Percentiles rank a stretch among this genome's conserved stretches.
phyloP scores from a whole-genome alignment of 23 tunicate species.

The Halocynthia aurantium region DNA sequence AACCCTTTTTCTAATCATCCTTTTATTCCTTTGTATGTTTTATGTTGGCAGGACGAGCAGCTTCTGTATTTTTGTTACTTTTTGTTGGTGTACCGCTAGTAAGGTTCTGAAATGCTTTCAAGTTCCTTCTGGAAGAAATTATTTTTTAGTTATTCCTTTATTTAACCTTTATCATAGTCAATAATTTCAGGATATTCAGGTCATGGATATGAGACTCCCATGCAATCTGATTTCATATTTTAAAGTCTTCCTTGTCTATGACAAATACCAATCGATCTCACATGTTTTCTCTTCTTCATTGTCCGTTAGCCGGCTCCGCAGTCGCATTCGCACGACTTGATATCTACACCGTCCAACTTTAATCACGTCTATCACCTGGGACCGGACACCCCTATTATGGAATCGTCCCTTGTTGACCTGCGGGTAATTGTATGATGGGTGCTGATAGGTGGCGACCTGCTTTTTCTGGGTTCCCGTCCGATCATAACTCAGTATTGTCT shows the following conservation, averaged over 20 bases:
- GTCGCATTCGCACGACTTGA: conserved; percentile 72
- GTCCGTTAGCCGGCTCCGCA: conserved; percentile 30
- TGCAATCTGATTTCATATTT: too few relatives aligned
- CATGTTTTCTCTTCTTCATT: not conserved
- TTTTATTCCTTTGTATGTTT: not conserved
- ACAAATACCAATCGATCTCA: not conserved
- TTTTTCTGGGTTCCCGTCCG: not conserved
- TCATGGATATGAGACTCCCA: too few relatives aligned
- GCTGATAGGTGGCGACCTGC: conserved; percentile 3
- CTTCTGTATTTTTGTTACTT: too few relatives aligned
- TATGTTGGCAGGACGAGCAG: too few relatives aligned
- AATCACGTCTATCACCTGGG: conserved; percentile 93
- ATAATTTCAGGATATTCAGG: too few relatives aligned
- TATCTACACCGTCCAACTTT: conserved; percentile 78
- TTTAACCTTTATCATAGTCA: not conserved
- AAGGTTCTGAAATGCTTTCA: too few relatives aligned
- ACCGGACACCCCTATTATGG: conserved; percentile 35
- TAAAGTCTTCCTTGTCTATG: too few relatives aligned
- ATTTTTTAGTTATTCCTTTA: not conserved
- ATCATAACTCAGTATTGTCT: not conserved
- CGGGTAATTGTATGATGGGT: conserved; percentile 17
- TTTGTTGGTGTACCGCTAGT: too few relatives aligned
- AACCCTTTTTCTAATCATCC: not conserved
- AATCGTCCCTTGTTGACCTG: conserved; percentile 22
- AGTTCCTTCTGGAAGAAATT: not conserved